Base-by-base conservation (phyloP, 2,113 vertebrate species). In the Tupaia chinensis region DNA sequence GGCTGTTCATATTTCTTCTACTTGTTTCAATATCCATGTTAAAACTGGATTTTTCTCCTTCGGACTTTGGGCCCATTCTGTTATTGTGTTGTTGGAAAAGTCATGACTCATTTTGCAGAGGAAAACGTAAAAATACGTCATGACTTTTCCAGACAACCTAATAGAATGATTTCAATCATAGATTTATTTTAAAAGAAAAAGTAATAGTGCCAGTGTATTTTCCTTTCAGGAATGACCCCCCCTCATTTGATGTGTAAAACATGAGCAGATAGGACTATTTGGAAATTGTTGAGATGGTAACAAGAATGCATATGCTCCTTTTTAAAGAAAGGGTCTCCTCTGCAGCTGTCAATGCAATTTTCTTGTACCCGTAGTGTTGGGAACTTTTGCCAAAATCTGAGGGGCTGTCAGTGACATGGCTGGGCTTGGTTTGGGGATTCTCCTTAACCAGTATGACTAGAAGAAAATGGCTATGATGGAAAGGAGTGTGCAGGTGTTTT, bases 121-220 rank as follows among this genome's bases (percentile, higher is more conserved):
- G 5, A 44, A 44, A 44, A 44, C 44, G 5, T 44, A 44, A 44
- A 44, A 44, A 44, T 44, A 44, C 44, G 44, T 44, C 44, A 44
- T 44, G 44, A 44, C 5, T 44, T 44, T 44, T 44, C 44, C 44
- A 44, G 44, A 44, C 44, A 44, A 44, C 44, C 44, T 44, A 44
- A 44, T 78, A 85, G 68, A 85, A 29, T 81, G 54, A 16, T 61
- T 96, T 96, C 14, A 58, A 1, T 80, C 79, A 76, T 65, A 82
- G 63, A 77, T n/a, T 74, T 9, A 4, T 80, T 85, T 65, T 32
- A 8, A 69, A n/a, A 60, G 10, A 72, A 73, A 16, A 7, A 72
- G 34, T 25, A 12, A 1, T 53, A n/a, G 70, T 74, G 54, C 10
- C 15, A 72, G 58, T 23, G 2, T 34, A 16, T 87, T 69, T 89